Evolutionary conservation across 2,113 vertebrate species (phyloP).

Genomic region (Amphilophus citrinellus): DNA sequence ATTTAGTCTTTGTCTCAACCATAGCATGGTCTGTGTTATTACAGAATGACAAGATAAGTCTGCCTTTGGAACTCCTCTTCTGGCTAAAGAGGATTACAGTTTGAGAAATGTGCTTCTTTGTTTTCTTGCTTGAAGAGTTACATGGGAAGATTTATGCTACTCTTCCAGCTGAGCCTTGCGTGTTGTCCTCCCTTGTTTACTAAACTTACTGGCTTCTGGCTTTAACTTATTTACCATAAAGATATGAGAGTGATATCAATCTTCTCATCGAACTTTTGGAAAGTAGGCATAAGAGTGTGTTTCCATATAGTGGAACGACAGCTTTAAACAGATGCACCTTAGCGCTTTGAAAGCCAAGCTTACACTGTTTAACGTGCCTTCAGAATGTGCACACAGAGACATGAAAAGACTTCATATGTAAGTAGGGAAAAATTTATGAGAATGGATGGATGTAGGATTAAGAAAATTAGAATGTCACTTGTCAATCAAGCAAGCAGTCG

Average conservation of each 20-base stretch:
- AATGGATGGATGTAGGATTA: neutral
- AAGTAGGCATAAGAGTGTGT: neutral
- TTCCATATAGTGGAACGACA: neutral
- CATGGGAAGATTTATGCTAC: conserved; percentile 9
- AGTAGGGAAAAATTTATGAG: too few species aligned
- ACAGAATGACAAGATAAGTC: neutral
- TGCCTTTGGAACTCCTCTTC: conserved; percentile 1
- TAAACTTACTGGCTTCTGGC: conserved; percentile 13
- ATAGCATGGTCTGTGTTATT: neutral
- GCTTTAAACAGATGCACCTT: conserved; percentile 6
- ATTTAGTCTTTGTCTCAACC: neutral
- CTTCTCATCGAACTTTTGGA: conserved; percentile 1
- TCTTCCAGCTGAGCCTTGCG: neutral
- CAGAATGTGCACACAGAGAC: neutral
- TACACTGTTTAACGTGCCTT: too few species aligned
- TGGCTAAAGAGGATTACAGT: neutral
- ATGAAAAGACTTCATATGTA: neutral
- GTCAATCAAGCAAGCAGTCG: neutral
- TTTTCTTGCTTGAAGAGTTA: conserved; percentile 16
- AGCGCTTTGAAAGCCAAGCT: too few species aligned
- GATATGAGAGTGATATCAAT: conserved; percentile 4
- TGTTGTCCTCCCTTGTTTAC: neutral
- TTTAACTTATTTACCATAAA: conserved; percentile 6
- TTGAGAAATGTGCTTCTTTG: conserved; percentile 17
- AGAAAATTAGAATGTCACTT: neutral